Evolutionary conservation across 2,113 vertebrate genomes (phyloP), one percentile per base, ranked within the genome.

Genomic region (Glaucidium brasilianum): DNA sequence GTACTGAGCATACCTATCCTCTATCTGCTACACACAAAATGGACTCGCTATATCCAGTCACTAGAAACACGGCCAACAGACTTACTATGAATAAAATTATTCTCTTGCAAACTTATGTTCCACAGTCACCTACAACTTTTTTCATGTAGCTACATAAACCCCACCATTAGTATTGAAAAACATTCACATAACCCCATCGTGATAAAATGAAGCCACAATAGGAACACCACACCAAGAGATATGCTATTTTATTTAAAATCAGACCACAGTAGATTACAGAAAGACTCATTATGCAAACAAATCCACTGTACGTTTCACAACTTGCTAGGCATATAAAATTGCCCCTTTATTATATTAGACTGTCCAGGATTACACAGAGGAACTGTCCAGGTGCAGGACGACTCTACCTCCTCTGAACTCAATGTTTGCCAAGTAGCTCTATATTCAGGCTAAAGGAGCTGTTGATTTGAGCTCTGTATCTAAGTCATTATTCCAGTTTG

Each of bases 241-340:
- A 95, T 14, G 77, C 91, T 95, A 92, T 94, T 97, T 97, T 97
- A 97, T 97, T 97, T 91, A 76, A 97, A 97, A 95, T 92, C 96
- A 97, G 94, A 97, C 92, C 94, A 97, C 95, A 92, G 91, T 94
- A 96, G 96, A 85, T 97, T 97, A 97, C 97, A 97, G 91, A 96
- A 94, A 96, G 62, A 95, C 92, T 94, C 75, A 37, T 92, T 94
- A 94, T 94, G 92, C 95, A 94, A 97, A 97, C 95, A 95, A 95
- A 94, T 95, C 92, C 95, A 96, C 95, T 97, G 97, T 91, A 94
- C 86, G 47, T 82, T 92, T 95, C 84, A 97, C 92, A 89, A 97
- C 73, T 75, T 35, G 82, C 88, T 41, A 9, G n/a, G 89, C 84
- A 26, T 66, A 32, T n/a, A 66, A 91, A 97, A 59, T 0, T 69